phyloP scores from a whole-genome alignment of 2,888 invertebrate species.

The Bombylius discolor region DNA sequence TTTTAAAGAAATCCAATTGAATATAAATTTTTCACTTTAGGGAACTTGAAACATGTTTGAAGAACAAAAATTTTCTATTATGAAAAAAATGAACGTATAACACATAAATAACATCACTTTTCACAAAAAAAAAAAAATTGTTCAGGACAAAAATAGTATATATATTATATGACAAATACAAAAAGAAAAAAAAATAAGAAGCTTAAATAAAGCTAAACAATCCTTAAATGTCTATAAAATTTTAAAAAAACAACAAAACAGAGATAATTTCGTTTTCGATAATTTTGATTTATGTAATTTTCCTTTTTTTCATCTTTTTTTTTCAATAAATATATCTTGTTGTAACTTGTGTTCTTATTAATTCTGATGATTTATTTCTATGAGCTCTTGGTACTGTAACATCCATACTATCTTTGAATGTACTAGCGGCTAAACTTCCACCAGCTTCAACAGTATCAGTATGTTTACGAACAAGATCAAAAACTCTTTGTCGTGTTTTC shows the following conservation, averaged over 20 bases:
- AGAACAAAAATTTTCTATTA: too few species aligned
- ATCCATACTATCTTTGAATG: slow-evolving; percentile 52
- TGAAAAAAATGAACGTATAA: background rate
- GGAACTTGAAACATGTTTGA: slow-evolving; percentile 37
- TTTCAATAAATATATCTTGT: background rate
- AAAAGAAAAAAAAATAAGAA: too few species aligned
- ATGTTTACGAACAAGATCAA: slow-evolving; percentile 44
- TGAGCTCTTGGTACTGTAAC: slow-evolving; percentile 49
- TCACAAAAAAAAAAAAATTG: background rate
- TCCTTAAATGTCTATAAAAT: too few species aligned
- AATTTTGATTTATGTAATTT: too few species aligned
- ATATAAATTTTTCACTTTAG: slow-evolving; percentile 10
- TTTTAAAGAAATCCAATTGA: too few species aligned
- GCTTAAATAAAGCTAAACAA: too few species aligned
- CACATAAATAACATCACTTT: background rate
- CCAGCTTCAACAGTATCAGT: slow-evolving; percentile 45
- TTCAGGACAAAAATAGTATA: too few species aligned
- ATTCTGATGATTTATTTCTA: slow-evolving; percentile 9
- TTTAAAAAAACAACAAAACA: too few species aligned
- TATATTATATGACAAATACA: too few species aligned
- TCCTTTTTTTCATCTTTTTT: too few species aligned
- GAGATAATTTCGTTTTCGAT: too few species aligned
- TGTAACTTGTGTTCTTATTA: slow-evolving; percentile 1
- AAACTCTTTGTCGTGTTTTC: slow-evolving; percentile 49
- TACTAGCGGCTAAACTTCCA: slow-evolving; percentile 42